A percentile compares a stretch with the other conserved stretches of the same genome.
Evolutionary conservation across 53 echinoderm and acorn worm species (phyloP).

Genomic region (Pentamera pediparva): DNA sequence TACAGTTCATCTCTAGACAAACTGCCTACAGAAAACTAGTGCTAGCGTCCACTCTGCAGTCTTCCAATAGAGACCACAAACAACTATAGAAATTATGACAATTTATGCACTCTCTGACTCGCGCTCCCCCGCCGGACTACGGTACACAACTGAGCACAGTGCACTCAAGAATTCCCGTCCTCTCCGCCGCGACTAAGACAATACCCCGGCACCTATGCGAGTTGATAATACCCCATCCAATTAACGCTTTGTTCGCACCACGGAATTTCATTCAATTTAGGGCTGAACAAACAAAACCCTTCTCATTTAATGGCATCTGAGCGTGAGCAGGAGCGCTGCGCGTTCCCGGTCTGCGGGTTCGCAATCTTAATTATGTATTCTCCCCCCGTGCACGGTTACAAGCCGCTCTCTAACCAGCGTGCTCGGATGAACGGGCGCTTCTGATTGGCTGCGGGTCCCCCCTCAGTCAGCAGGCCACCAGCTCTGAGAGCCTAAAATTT

Average conservation of each 20-base stretch:
- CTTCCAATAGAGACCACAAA: not conserved
- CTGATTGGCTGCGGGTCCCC: too few species aligned
- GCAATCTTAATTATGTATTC: slow-evolving; percentile 35
- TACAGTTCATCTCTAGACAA: too few species aligned
- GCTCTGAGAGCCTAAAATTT: too few species aligned
- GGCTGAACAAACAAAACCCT: slow-evolving; percentile 37
- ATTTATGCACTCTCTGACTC: slow-evolving; percentile 16
- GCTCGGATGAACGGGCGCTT: too few species aligned
- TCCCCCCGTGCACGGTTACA: too few species aligned
- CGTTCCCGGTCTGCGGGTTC: too few species aligned
- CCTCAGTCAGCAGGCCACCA: too few species aligned
- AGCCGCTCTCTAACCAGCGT: too few species aligned
- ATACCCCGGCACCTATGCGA: slow-evolving; percentile 31
- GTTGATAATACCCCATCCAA: slow-evolving; percentile 35
- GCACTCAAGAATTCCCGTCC: not conserved
- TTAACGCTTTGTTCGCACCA: slow-evolving; percentile 39
- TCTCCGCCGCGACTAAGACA: slow-evolving; percentile 14
- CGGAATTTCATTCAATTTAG: slow-evolving; percentile 35
- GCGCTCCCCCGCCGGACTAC: not conserved
- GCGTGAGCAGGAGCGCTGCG: slow-evolving; percentile 9
- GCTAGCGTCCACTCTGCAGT: not conserved
- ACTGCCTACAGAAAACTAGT: too few species aligned
- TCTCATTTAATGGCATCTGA: slow-evolving; percentile 34
- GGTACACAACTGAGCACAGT: not conserved
- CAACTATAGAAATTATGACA: slow-evolving; percentile 16